Evolutionary conservation across 2,888 invertebrate genomes (phyloP), one percentile per base, ranked within the genome.

Genomic region (Belgica antarctica): DNA sequence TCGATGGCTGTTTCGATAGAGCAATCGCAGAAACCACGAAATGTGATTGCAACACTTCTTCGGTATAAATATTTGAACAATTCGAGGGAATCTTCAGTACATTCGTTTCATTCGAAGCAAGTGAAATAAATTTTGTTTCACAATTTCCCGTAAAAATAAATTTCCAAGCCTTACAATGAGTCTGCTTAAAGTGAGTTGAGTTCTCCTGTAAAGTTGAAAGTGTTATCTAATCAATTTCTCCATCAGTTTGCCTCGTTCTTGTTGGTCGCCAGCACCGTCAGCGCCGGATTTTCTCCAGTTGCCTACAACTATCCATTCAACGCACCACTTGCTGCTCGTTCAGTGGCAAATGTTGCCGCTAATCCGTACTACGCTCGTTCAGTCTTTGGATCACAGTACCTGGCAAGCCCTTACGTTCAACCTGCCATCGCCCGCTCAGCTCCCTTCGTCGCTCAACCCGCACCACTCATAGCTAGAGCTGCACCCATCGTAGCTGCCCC

Each of bases 101-200:
- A 78, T 75, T 77, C 79, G 77, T 76, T 76, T 76, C 77, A 76
- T 79, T 79, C 77, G 77, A 52, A 59, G 76, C 78, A 78, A 76
- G 80, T 78, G 78, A 77, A 77, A 75, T 74, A 73, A 71, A 52
- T 22, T 52, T 52, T 5, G 2, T 10, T 52, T 52, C 17, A 52
- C 17, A 52, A 52, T n/a, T 41, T 41, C 70, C 71, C 76, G 74
- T 75, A 19, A 41, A 22, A 66, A 47, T 4, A 31, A 31, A 31
- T 34, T n/a, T n/a, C n/a, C n/a, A 65, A 79, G 77, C 76, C 74
- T 71, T 74, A 79, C 79, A 80, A 80, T 80, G 79, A 79, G 77
- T 79, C 77, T 79, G 76, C 76, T 80, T 76, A 76, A 78, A 77
- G 80, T 80, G 77, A 80, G 80, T 79, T 75, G 68, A 66, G 62